Evolutionary conservation across 1,140 invertebrate species (phyloP), one percentile per base, ranked within the genome.

Genomic region (Chymomyza costata): DNA sequence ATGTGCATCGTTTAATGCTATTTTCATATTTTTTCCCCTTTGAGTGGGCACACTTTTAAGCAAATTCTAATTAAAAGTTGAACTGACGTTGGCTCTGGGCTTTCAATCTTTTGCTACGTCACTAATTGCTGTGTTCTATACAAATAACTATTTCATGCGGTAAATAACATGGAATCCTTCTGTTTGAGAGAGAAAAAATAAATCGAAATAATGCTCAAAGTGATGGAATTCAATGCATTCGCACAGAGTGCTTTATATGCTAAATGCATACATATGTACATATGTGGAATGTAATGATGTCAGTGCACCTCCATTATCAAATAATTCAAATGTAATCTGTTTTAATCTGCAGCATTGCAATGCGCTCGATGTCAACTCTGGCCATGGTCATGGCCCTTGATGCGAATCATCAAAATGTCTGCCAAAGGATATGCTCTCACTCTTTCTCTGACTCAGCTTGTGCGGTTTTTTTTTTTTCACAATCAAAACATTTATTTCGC

Each of bases 281-380:
- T 19, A 39, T 19, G 17, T 19, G 18, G 11, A 13, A 3, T 11
- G n/a, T 8, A 7, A 16, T 58, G 32, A 31, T 47, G 30, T 40
- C 41, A 34, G 46, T 58, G 31, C 18, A 19, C 40, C 45, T 41
- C 45, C 41, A 65, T 71, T 71, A 71, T 71, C 67, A 71, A 71
- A 71, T 71, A 71, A 71, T 71, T 65, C 67, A 61, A 35, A 44
- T 65, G 67, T 71, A 71, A 71, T 71, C 67, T 57, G 40, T 54
- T 71, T 71, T 71, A 71, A 71, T 61, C 67, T 40, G 62, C 11
- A n/a, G 11, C 32, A 3, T 5, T 43, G 7, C 48, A 3, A 25
- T 43, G 7, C 48, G 39, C 47, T 43, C n/a, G n/a, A n/a, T n/a
- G n/a, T n/a, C n/a, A n/a, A n/a, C n/a, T n/a, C n/a, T n/a, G n/a